Percentiles rank a stretch among this genome's conserved stretches.
Conservation (phyloP, 2,113 vertebrate species). For the Regulus satrapa region DNA sequence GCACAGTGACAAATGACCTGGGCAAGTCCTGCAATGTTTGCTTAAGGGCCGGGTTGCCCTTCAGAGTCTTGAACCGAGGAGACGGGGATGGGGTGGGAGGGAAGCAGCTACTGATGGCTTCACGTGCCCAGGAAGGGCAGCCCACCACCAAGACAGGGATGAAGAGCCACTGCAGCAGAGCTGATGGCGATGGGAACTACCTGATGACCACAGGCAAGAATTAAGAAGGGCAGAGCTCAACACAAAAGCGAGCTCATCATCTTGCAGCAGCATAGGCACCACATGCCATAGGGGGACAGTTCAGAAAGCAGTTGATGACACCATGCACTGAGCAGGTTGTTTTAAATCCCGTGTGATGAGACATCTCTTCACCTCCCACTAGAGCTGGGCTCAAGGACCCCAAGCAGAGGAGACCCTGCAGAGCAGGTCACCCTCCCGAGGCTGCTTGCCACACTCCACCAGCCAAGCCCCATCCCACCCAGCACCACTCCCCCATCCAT, state of each 20-base stretch:
- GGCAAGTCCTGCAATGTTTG: not conserved
- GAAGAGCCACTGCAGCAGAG: not conserved
- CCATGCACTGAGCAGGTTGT: accelerated
- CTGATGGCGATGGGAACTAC: not conserved
- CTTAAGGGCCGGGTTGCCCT: not conserved
- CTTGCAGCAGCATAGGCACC: not conserved
- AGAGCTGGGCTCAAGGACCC: not conserved
- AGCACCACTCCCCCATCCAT: not conserved
- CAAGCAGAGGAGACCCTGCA: not conserved
- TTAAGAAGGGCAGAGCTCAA: not conserved
- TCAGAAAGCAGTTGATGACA: not conserved
- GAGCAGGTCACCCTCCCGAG: not conserved
- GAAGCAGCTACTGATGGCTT: not conserved
- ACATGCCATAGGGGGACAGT: accelerated
- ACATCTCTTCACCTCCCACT: not conserved
- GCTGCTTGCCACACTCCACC: not conserved
- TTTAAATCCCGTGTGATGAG: not conserved
- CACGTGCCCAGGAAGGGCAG: not conserved
- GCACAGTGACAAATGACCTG: not conserved
- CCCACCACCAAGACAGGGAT: not conserved
- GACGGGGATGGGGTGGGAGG: no score
- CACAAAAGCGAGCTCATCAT: accelerated
- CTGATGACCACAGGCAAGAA: not conserved
- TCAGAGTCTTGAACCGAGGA: not conserved
- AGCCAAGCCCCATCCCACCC: not conserved